Conservation (phyloP, 2,888 invertebrate species). For the Calameuta pallipes region DNA sequence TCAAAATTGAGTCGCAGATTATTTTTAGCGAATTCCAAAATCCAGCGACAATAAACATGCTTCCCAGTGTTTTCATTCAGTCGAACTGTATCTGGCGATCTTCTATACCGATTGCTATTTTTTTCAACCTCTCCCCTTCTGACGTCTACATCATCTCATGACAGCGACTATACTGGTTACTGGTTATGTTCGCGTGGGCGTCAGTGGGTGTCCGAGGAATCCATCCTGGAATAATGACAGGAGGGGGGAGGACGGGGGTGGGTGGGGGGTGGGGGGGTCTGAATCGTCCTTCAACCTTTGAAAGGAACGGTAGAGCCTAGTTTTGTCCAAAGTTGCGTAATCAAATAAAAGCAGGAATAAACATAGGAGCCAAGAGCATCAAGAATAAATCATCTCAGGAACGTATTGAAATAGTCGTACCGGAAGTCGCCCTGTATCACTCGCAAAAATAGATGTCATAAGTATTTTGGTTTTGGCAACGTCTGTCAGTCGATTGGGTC, state of each 20-base stretch:
- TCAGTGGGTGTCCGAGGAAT: background rate
- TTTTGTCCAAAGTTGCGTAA: background rate
- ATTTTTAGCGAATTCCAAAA: background rate
- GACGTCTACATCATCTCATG: background rate
- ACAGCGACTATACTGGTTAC: background rate
- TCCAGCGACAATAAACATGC: background rate
- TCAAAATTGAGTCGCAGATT: background rate
- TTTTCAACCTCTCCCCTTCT: background rate
- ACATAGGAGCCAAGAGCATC: background rate
- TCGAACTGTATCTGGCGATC: background rate
- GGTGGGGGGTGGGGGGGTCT: too few relatives aligned
- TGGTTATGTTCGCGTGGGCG: background rate
- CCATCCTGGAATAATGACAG: background rate
- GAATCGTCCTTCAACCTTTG: background rate
- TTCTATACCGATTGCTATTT: background rate
- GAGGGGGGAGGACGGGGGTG: too few relatives aligned
- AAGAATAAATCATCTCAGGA: conserved; percentile 10
- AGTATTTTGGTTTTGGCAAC: conserved; percentile 63
- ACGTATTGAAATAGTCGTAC: conserved; percentile 28
- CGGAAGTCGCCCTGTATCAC: conserved; percentile 27
- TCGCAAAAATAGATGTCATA: conserved; percentile 35
- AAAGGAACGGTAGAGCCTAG: background rate
- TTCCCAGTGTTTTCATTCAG: background rate
- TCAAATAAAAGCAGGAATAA: background rate
- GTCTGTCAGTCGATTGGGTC: background rate